phyloP scores from a whole-genome alignment of 1,140 invertebrate species.

The Helicorthomorpha holstii region DNA sequence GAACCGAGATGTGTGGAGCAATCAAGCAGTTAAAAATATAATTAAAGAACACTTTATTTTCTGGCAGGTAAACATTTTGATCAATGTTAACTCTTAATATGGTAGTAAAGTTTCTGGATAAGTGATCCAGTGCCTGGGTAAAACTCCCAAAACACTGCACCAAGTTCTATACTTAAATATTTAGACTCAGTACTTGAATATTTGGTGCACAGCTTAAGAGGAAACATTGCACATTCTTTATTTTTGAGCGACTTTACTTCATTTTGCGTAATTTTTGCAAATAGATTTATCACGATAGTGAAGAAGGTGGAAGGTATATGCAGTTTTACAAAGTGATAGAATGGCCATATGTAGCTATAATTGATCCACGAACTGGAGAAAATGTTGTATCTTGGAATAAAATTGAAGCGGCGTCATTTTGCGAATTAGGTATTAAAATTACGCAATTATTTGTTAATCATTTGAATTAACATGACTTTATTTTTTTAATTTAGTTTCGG shows the following conservation, averaged over 20 bases:
- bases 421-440: slow-evolving; percentile 24
- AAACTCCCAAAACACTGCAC: no score
- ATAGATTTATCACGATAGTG: slow-evolving; percentile 46
- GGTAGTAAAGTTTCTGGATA: not conserved
- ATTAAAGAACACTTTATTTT: slow-evolving; percentile 54
- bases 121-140: no score
- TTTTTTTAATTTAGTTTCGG: slow-evolving; percentile 16
- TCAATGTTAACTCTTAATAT: slow-evolving; percentile 2
- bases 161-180: no score
- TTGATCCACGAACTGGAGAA: slow-evolving; percentile 61
- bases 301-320: slow-evolving; percentile 46
- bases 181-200: not conserved
- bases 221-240: slow-evolving; percentile 2
- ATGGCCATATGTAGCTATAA: slow-evolving; percentile 53
- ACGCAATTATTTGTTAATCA: not conserved
- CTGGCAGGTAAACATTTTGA: slow-evolving; percentile 43
- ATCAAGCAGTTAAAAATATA: slow-evolving; percentile 42
- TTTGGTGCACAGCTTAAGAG: not conserved
- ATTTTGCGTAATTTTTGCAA: slow-evolving; percentile 12
- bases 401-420: slow-evolving; percentile 32
- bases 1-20: slow-evolving; percentile 61
- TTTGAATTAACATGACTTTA: slow-evolving; percentile 1
- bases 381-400: slow-evolving; percentile 36
- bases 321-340: slow-evolving; percentile 47
- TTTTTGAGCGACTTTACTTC: slow-evolving; percentile 7